phyloP scores from a whole-genome alignment of 2,113 vertebrate species.

The Ammodytes marinus region DNA sequence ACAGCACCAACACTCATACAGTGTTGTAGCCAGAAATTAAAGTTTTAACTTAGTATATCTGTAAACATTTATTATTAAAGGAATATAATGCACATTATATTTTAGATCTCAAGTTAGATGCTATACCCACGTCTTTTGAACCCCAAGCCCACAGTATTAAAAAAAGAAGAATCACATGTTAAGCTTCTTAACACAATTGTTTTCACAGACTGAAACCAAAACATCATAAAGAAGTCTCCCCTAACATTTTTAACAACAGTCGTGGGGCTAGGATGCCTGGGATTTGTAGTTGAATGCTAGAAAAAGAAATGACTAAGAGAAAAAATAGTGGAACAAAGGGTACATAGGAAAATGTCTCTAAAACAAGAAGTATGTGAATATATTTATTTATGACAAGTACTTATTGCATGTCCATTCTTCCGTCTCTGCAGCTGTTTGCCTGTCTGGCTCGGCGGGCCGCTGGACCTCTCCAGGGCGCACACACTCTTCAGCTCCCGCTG shows the following conservation, averaged over 20 bases:
- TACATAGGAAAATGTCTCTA: background rate
- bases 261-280: background rate
- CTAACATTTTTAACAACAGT: no score
- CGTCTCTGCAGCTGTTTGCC: slow-evolving; percentile 32
- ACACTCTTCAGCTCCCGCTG: slow-evolving; percentile 79
- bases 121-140: no score
- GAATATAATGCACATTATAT: background rate
- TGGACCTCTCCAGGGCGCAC: slow-evolving; percentile 79
- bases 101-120: background rate
- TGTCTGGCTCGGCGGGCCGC: slow-evolving; percentile 13
- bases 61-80: no score
- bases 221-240: no score
- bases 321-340: background rate
- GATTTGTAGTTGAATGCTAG: background rate
- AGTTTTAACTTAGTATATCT: background rate
- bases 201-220: no score
- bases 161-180: no score
- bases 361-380: background rate
- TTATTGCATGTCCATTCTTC: slow-evolving; percentile 63
- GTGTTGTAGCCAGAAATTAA: background rate
- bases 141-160: no score
- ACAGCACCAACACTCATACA: background rate
- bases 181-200: no score
- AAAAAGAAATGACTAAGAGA: background rate
- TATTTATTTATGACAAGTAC: slow-evolving; percentile 42